Base-by-base conservation (phyloP, 2,113 vertebrate species). In the Cinclus mexicanus region DNA sequence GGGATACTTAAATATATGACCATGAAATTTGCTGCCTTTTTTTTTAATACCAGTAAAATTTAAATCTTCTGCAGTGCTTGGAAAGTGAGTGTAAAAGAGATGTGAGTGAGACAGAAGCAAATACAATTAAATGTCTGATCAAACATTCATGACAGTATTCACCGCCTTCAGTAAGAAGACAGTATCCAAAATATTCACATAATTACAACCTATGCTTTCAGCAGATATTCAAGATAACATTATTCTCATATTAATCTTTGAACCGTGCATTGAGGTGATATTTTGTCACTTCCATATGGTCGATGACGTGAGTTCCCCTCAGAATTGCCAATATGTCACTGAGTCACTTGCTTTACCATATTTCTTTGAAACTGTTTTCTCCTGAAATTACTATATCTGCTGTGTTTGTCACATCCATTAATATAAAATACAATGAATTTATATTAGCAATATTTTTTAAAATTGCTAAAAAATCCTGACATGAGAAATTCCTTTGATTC, bases 311-410 rank as follows among this genome's bases (percentile, higher is more conserved):
- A 86, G 75, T 55, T 87, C 90, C 76, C 93, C 90, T 64, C 60
- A 64, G 57, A 76, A 89, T 94, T 75, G 64, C 69, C 91, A 92
- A 96, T 91, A 94, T 82, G 91, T 94, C 89, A 87, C 61, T 24
- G 87, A 95, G 93, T 93, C 92, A 41, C 39, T 91, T 74, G 65
- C 47, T 64, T 94, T 33, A 56, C 42, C 86, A 95, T 95, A 96
- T 93, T 90, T 89, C 94, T 95, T 91, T 65, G 67, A 97, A 97
- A 90, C 17, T 49, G 82, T 89, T 96, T 95, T 95, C 78, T 93
- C 78, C 72, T 55, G 63, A 89, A 95, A 96, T 96, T 77, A 70
- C 77, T 92, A 2, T 87, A 70, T 86, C 90, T 87, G 56, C 61
- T n/a, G 33, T 89, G 52, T 87, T 90, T 97, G 96, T 94, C 87